Conservation (phyloP, 2,797 vertebrate genomes). For the Neoniphon sammara region DNA sequence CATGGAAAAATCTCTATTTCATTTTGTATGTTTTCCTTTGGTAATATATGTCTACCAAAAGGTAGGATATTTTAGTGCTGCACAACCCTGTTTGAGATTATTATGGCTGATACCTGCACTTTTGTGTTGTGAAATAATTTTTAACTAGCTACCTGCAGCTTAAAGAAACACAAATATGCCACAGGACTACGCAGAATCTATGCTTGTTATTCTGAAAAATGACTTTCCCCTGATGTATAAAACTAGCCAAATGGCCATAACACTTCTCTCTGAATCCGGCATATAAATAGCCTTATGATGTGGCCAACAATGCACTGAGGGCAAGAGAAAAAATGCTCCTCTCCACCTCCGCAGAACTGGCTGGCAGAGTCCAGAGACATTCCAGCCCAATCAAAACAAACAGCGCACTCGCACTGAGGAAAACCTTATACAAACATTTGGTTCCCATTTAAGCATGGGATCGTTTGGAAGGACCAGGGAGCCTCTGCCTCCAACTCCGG, state of each 20-base stretch:
- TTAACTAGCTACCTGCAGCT: neutral
- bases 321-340: constrained; percentile 49
- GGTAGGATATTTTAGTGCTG: neutral
- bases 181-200: constrained; percentile 15
- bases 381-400: constrained; percentile 82
- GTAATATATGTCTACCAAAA: constrained; percentile 2
- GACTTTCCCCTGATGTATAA: constrained; percentile 17
- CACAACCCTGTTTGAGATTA: neutral
- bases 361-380: constrained; percentile 78
- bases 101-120: constrained; percentile 25
- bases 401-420: constrained; percentile 69
- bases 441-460: constrained; percentile 77
- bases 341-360: constrained; percentile 62
- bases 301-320: constrained; percentile 48
- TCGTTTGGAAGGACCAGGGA: constrained; percentile 46
- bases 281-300: constrained; percentile 66
- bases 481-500: constrained; percentile 40
- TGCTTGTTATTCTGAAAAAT: constrained; percentile 44
- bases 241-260: constrained; percentile 39
- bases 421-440: constrained; percentile 85
- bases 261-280: constrained; percentile 50
- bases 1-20: no score
- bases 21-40: neutral
- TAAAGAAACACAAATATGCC: constrained; percentile 23
- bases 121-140: constrained; percentile 20